phyloP scores from a whole-genome alignment of 2,797 vertebrate species.

The Valencia hispanica region DNA sequence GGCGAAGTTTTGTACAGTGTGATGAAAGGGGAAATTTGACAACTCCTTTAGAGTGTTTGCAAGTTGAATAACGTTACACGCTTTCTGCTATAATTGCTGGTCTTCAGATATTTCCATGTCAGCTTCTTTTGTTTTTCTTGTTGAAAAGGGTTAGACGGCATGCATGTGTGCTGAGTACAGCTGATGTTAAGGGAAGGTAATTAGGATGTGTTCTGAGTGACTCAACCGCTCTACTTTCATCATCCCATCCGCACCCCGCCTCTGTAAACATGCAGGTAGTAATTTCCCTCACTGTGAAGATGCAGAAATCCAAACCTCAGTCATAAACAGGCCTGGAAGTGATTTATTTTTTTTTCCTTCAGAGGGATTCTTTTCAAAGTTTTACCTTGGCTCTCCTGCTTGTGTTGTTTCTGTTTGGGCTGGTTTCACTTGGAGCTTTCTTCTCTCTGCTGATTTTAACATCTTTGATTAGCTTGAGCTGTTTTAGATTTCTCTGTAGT shows the following conservation, averaged over 20 bases:
- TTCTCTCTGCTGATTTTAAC: conserved; percentile 2
- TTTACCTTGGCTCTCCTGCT: neutral
- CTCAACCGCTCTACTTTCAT: conserved; percentile 27
- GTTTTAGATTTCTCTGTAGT: neutral
- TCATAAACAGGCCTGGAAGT: neutral
- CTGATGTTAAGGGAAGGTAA: conserved; percentile 40
- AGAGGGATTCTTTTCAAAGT: conserved; percentile 7
- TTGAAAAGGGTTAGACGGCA: conserved; percentile 37
- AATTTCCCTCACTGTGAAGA: conserved; percentile 24
- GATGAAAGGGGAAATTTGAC: conserved; percentile 8
- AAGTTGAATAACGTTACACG: neutral
- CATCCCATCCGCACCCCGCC: conserved; percentile 7
- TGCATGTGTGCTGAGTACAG: conserved; percentile 22
- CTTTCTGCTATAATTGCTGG: neutral
- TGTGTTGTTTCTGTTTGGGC: conserved; percentile 5
- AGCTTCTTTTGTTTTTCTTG: conserved; percentile 24
- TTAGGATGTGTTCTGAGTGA: conserved; percentile 39
- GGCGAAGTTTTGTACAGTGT: neutral
- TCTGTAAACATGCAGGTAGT: conserved; percentile 19
- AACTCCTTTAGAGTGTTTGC: conserved; percentile 14
- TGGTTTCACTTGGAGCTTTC: neutral
- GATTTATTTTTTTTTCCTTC: conserved; percentile 18
- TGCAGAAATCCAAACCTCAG: conserved; percentile 13
- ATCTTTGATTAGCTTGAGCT: conserved; percentile 7
- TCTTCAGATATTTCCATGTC: conserved; percentile 21